Percentiles rank a stretch among this genome's conserved stretches.
These are phyloP conservation scores for Epirrhoe tristata DNA, from an alignment of 2,888 invertebrate species.

Conservation along the genomic window DNA sequence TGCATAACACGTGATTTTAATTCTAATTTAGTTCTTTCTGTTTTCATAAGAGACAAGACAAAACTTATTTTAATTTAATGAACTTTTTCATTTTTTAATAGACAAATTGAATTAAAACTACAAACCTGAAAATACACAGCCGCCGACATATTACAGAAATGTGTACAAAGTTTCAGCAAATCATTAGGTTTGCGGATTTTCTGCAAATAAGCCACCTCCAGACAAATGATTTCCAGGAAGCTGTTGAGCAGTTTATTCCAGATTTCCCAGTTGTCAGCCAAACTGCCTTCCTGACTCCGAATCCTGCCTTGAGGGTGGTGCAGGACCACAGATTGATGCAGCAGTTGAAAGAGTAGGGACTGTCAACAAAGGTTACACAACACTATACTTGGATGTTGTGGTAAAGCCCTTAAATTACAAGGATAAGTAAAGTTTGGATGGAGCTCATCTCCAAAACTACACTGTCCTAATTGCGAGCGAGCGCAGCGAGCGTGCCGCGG, in stretches of 20 bases:
- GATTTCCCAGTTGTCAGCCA: constrained; percentile 66
- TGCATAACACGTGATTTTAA: too few relatives aligned
- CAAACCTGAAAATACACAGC: constrained; percentile 72
- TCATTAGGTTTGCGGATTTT: constrained; percentile 62
- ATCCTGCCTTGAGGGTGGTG: constrained; percentile 72
- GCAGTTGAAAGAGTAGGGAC: constrained; percentile 67
- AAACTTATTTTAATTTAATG: too few relatives aligned
- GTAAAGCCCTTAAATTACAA: too few relatives aligned
- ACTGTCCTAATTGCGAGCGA: too few relatives aligned
- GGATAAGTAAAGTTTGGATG: too few relatives aligned
- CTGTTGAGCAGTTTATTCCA: constrained; percentile 71
- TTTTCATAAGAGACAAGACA: too few relatives aligned
- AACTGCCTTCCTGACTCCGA: constrained; percentile 60
- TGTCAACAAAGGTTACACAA: constrained; percentile 45
- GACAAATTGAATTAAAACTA: not conserved
- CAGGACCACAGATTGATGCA: constrained; percentile 63
- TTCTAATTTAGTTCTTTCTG: too few relatives aligned
- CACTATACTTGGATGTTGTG: too few relatives aligned
- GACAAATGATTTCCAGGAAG: constrained; percentile 70
- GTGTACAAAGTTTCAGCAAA: constrained; percentile 48
- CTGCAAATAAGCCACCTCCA: constrained; percentile 66
- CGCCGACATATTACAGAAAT: constrained; percentile 67
- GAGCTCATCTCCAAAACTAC: too few relatives aligned
- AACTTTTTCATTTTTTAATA: too few relatives aligned
- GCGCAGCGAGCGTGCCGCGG: too few relatives aligned